A percentile compares a stretch with the other conserved stretches of the same genome.
Conservation (phyloP, 2,797 vertebrate genomes). For the Enteromius unitaeniatus region DNA sequence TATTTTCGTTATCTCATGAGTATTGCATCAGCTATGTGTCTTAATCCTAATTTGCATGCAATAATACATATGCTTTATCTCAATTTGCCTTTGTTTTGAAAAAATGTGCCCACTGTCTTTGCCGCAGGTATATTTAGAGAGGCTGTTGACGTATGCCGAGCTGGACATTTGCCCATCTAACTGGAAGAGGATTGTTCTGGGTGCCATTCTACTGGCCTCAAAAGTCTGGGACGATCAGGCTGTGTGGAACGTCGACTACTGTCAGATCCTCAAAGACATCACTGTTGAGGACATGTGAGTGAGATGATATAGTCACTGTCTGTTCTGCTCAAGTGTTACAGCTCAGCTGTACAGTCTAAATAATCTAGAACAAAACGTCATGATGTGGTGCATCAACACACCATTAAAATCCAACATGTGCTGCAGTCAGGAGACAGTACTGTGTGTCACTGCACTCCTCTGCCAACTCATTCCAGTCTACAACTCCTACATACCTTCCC, state of each 20-base stretch:
- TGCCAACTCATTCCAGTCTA: conserved; percentile 10
- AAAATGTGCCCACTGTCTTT: background rate
- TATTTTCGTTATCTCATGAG: background rate
- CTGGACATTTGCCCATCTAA: conserved; percentile 96
- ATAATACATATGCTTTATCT: background rate
- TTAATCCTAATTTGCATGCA: background rate
- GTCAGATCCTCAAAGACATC: conserved; percentile 99
- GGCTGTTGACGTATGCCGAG: conserved; percentile 96
- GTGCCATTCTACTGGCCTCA: conserved; percentile 95
- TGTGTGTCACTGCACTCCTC: background rate
- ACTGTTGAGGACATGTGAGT: conserved; percentile 99
- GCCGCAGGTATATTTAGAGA: conserved; percentile 93
- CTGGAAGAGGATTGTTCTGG: conserved; percentile 97
- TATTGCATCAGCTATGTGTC: background rate
- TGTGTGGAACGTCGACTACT: conserved; percentile 99
- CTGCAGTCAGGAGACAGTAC: conserved; percentile 6
- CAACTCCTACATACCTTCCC: background rate
- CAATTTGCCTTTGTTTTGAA: background rate
- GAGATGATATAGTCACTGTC: background rate
- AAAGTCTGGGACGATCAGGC: conserved; percentile 99
- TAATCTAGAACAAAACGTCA: conserved; percentile 7
- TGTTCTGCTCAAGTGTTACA: background rate
- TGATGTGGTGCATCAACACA: background rate
- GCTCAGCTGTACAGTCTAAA: background rate
- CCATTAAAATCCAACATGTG: background rate